These are phyloP conservation scores for Onthophagus taurus DNA, from an alignment of 1,140 invertebrate genomes.

Conservation along the genomic window DNA sequence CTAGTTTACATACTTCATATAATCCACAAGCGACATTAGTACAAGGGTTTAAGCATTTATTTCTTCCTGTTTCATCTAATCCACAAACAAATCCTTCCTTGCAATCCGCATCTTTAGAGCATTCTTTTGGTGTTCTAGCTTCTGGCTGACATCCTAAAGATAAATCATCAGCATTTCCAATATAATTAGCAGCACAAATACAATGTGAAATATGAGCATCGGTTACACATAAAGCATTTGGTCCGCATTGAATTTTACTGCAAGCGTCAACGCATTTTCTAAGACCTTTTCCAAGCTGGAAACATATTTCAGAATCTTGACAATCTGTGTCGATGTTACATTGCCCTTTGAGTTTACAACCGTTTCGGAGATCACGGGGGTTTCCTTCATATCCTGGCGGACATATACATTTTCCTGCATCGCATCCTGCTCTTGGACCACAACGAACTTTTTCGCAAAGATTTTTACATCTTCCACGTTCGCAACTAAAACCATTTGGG, in stretches of 20 bases:
- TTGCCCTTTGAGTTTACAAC: constrained; percentile 60
- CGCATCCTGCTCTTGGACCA: constrained; percentile 71
- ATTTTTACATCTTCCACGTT: constrained; percentile 59
- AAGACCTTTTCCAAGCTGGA: constrained; percentile 63
- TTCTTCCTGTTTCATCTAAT: constrained; percentile 46
- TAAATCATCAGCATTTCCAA: constrained; percentile 69
- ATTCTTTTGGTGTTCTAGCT: constrained; percentile 48
- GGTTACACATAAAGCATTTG: constrained; percentile 76
- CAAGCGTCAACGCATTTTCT: constrained; percentile 80
- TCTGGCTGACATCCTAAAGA: constrained; percentile 64
- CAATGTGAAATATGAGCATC: constrained; percentile 76
- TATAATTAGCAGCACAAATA: constrained; percentile 68
- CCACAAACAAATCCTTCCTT: constrained; percentile 50
- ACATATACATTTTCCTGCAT: constrained; percentile 70
- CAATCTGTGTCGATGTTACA: constrained; percentile 75
- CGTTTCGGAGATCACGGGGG: constrained; percentile 55
- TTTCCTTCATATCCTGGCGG: constrained; percentile 69
- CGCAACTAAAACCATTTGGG: constrained; percentile 63
- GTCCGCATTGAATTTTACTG: constrained; percentile 78
- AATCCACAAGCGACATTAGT: constrained; percentile 65
- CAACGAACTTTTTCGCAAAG: constrained; percentile 63
- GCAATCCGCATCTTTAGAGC: constrained; percentile 63
- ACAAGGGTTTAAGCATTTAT: constrained; percentile 68
- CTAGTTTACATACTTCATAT: constrained; percentile 67
- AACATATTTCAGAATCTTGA: constrained; percentile 72